A percentile compares a stretch with the other conserved stretches of the same genome.
These are phyloP conservation scores for Cephus rjabovi DNA, from an alignment of 2,888 invertebrate species.

Conservation along the genomic window DNA sequence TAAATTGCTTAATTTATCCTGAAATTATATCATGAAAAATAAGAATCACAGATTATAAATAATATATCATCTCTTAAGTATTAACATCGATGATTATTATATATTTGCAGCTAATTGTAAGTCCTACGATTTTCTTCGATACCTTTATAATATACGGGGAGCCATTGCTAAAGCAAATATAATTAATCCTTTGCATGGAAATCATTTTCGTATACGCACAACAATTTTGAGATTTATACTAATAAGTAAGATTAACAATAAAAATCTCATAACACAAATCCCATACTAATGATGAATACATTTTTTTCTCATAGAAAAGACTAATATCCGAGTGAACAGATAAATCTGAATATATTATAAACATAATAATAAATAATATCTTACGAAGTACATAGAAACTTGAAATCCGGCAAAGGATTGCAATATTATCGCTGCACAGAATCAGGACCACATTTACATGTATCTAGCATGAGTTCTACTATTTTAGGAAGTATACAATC, in stretches of 20 bases:
- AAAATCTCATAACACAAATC: background rate
- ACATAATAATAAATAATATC: background rate
- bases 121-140: background rate
- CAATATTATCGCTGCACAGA: conserved; percentile 19
- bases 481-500: conserved; percentile 7
- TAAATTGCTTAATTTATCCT: background rate
- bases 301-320: background rate
- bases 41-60: conserved; percentile 12
- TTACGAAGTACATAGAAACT: background rate
- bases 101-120: background rate
- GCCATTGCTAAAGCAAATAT: background rate
- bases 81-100: conserved; percentile 11
- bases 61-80: conserved; percentile 8
- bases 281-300: background rate
- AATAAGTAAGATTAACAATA: background rate
- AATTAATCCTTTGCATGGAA: background rate
- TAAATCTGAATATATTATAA: background rate
- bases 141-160: background rate
- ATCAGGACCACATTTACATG: conserved; percentile 17
- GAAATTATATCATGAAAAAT: conserved; percentile 1
- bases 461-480: conserved; percentile 14
- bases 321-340: background rate
- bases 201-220: background rate
- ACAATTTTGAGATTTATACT: background rate
- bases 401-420: conserved; percentile 6